These are phyloP conservation scores for Limanda limanda DNA, from an alignment of 2,113 vertebrate species.

Conservation along the genomic window DNA sequence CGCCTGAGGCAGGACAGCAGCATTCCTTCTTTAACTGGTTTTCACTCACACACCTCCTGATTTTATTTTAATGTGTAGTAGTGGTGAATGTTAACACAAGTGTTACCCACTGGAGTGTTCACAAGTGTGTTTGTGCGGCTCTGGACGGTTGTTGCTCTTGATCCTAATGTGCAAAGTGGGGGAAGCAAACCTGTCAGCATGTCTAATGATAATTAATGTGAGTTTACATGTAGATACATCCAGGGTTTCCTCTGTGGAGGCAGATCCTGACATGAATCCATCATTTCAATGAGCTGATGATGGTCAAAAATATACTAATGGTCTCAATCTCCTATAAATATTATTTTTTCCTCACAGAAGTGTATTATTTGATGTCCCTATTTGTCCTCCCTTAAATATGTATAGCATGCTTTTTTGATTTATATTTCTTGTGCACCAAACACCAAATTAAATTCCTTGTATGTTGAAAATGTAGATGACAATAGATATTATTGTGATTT, in stretches of 20 bases:
- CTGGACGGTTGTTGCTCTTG: neutral
- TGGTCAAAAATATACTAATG: too few species aligned
- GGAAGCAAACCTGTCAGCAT: neutral
- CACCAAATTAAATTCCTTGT: too few species aligned
- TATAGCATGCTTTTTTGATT: too few species aligned
- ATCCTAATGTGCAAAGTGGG: neutral
- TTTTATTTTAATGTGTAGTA: too few species aligned
- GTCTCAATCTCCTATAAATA: too few species aligned
- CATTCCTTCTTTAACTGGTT: conserved; percentile 63
- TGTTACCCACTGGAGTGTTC: neutral
- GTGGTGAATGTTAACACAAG: neutral
- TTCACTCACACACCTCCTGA: conserved; percentile 26
- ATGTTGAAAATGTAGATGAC: too few species aligned
- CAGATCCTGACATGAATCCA: neutral
- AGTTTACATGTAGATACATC: neutral
- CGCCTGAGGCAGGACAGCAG: conserved; percentile 56
- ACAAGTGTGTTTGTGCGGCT: neutral
- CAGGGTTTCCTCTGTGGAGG: neutral
- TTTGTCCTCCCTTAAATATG: too few species aligned
- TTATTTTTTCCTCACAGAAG: too few species aligned
- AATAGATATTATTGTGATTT: too few species aligned
- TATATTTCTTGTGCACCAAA: too few species aligned
- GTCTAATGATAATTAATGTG: neutral
- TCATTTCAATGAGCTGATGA: neutral
- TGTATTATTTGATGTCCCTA: too few species aligned